Conservation (phyloP, 2,113 vertebrate species). For the Acrocephalus kingi region DNA sequence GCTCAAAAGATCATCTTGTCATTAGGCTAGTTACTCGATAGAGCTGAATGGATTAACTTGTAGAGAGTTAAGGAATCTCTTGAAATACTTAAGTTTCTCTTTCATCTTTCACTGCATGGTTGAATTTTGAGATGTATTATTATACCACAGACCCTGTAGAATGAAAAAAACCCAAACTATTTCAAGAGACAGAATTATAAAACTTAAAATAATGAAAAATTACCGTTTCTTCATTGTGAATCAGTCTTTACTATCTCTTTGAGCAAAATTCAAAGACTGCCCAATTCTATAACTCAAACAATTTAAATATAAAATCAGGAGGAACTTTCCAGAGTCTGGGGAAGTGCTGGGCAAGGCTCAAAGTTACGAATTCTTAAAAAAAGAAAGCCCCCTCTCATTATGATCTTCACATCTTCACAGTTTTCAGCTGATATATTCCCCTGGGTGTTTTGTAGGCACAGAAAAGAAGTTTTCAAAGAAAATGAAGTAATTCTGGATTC, state of each 20-base stretch:
- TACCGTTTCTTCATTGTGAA: neutral
- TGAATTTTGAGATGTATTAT: neutral
- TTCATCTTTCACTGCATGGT: neutral
- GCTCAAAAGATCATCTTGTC: neutral
- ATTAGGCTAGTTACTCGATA: neutral
- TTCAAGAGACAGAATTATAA: neutral
- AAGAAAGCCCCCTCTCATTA: rapidly evolving
- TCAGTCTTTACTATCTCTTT: neutral
- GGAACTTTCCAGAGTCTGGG: neutral
- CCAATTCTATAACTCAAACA: neutral
- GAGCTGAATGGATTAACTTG: neutral
- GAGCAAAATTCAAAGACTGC: neutral
- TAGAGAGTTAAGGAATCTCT: neutral
- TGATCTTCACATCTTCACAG: neutral
- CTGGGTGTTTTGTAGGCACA: neutral
- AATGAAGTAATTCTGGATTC: neutral
- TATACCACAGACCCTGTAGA: neutral
- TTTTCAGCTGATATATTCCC: neutral
- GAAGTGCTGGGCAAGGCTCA: neutral
- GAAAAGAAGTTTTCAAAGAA: neutral
- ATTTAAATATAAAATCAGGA: neutral
- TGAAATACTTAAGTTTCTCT: neutral
- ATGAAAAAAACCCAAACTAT: neutral
- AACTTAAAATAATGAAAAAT: neutral
- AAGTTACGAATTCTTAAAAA: neutral